Evolutionary conservation across 2,797 vertebrate species (phyloP).

Genomic region (Eleutherodactylus coqui): DNA sequence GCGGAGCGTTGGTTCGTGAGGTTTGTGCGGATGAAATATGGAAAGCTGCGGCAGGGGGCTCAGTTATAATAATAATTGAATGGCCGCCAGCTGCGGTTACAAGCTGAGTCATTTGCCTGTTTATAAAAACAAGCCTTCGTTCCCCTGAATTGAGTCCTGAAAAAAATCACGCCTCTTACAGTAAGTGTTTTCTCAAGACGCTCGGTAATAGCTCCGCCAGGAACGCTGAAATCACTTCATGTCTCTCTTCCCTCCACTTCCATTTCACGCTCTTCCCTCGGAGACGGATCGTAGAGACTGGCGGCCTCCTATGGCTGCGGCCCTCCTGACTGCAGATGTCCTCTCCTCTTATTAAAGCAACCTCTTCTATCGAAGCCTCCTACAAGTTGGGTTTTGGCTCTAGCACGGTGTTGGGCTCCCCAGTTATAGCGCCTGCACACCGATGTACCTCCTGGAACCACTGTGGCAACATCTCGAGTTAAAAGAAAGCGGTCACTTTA

Average conservation of each 20-base stretch:
- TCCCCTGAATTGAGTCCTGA: constrained; percentile 14
- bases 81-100: constrained; percentile 25
- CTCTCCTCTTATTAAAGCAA: not conserved
- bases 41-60: constrained; percentile 52
- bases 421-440: too few species aligned
- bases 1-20: constrained; percentile 15
- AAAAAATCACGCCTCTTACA: constrained; percentile 50
- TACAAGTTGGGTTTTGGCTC: not conserved
- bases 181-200: constrained; percentile 61
- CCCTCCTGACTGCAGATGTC: not conserved
- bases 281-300: not conserved
- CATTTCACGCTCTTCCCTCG: constrained; percentile 19
- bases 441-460: not conserved
- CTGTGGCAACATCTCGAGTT: not conserved
- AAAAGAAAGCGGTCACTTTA: not conserved
- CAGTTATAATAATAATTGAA: constrained; percentile 54
- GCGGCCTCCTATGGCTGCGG: not conserved
- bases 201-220: constrained; percentile 48
- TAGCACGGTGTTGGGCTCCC: not conserved
- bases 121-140: constrained; percentile 59
- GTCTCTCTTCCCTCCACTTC: constrained; percentile 21
- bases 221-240: constrained; percentile 35
- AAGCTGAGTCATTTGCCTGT: constrained; percentile 45
- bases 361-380: not conserved
- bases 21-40: constrained; percentile 50